phyloP scores from a whole-genome alignment of 2,888 invertebrate species.

The Dicyrtoma fusca region DNA sequence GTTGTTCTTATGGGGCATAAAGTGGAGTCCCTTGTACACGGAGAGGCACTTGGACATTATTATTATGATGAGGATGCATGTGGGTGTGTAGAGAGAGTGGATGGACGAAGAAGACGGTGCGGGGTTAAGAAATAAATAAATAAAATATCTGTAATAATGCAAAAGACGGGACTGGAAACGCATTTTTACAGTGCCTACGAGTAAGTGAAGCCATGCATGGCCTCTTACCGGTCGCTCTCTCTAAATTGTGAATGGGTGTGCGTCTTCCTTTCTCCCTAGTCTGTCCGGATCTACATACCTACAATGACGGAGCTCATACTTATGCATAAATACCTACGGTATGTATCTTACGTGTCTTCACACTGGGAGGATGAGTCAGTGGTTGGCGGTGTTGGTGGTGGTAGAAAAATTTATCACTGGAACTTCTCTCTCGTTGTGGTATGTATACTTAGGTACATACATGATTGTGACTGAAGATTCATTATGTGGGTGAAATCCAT shows the following conservation, averaged over 20 bases:
- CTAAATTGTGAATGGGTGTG: conserved; percentile 9
- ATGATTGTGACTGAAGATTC: too few relatives aligned
- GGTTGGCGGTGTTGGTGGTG: conserved; percentile 7
- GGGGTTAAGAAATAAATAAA: neutral
- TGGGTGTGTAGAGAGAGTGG: neutral
- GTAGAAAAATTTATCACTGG: neutral
- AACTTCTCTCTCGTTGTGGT: neutral
- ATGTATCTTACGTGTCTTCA: conserved; percentile 1
- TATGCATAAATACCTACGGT: too few relatives aligned
- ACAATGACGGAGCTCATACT: too few relatives aligned
- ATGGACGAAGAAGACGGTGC: neutral
- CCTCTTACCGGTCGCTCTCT: neutral
- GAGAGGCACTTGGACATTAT: too few relatives aligned
- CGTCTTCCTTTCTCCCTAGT: conserved; percentile 26
- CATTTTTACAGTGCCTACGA: neutral
- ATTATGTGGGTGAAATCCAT: conserved; percentile 31
- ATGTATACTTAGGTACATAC: too few relatives aligned
- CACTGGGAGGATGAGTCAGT: neutral
- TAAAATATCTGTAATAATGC: conserved; percentile 11
- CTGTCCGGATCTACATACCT: too few relatives aligned
- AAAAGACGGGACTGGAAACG: conserved; percentile 14
- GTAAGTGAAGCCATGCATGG: conserved; percentile 3
- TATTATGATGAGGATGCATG: neutral
- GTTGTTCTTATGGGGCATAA: too few relatives aligned
- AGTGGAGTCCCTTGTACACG: too few relatives aligned